Conservation (phyloP, 2,888 invertebrate genomes). For the Poecilobothrus nobilitatus region DNA sequence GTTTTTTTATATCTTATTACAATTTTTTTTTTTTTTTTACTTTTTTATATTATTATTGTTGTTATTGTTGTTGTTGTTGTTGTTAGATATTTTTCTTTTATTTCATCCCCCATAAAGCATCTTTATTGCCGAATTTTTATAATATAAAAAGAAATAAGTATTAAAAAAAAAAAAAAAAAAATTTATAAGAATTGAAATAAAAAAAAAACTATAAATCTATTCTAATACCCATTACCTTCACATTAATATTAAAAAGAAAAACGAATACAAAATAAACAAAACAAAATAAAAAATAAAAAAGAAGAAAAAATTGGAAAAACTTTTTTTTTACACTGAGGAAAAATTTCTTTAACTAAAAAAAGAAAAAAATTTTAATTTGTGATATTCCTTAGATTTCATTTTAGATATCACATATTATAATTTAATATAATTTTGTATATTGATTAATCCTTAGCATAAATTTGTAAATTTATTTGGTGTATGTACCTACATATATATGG, state of each 20-base stretch:
- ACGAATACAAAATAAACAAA: neutral
- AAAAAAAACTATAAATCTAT: slow-evolving; percentile 4
- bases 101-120: slow-evolving; percentile 4
- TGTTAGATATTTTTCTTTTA: neutral
- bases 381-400: no score
- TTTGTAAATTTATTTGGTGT: no score
- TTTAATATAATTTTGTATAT: no score
- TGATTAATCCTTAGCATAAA: no score
- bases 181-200: neutral
- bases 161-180: neutral
- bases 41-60: no score
- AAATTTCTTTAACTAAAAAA: neutral
- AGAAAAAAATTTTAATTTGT: no score
- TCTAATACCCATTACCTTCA: slow-evolving; percentile 6
- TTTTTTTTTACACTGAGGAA: neutral
- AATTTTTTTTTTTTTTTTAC: no score
- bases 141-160: neutral
- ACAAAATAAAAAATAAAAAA: neutral
- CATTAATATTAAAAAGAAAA: neutral
- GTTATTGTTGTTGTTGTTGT: no score
- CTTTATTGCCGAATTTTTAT: slow-evolving; percentile 4
- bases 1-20: neutral
- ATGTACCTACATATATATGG: no score
- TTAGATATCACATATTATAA: no score
- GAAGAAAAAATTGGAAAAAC: no score